phyloP scores from a whole-genome alignment of 2,113 vertebrate species.

The Menidia beryllina region DNA sequence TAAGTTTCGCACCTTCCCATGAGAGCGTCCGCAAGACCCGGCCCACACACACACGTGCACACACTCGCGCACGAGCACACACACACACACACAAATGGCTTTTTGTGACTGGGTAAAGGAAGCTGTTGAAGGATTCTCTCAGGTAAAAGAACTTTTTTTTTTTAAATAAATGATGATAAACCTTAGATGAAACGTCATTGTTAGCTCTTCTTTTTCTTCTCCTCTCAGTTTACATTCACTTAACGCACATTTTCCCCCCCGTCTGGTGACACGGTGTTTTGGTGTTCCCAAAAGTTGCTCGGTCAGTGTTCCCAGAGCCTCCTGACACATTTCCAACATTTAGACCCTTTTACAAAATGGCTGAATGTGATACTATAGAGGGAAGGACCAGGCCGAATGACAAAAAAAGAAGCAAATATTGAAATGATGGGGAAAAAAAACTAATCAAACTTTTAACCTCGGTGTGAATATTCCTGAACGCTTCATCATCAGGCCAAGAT shows the following conservation, averaged over 20 bases:
- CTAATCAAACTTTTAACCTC: not conserved
- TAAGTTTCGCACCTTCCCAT: conserved; percentile 41
- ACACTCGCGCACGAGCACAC: conserved; percentile 26
- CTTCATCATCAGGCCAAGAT: too few relatives aligned
- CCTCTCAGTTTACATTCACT: conserved; percentile 41
- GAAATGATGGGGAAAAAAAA: not conserved
- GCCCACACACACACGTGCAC: conserved; percentile 27
- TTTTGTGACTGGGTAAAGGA: conserved; percentile 78
- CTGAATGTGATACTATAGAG: too few relatives aligned
- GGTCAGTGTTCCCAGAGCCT: not conserved
- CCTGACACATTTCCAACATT: not conserved
- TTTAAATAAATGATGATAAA: conserved; percentile 83
- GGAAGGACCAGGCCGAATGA: not conserved
- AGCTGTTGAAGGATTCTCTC: conserved; percentile 86
- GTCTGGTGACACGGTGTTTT: conserved; percentile 8
- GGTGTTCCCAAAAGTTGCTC: not conserved
- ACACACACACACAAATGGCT: conserved; percentile 62
- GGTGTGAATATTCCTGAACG: not conserved
- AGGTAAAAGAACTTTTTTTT: conserved; percentile 83
- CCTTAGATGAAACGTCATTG: conserved; percentile 78
- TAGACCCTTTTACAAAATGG: too few relatives aligned
- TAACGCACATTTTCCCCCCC: conserved; percentile 30
- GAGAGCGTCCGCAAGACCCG: conserved; percentile 65
- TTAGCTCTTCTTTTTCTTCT: conserved; percentile 78
- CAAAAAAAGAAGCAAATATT: not conserved